These are phyloP conservation scores for Neogobius melanostomus DNA, from an alignment of 2,113 vertebrate genomes.

Conservation along the genomic window DNA sequence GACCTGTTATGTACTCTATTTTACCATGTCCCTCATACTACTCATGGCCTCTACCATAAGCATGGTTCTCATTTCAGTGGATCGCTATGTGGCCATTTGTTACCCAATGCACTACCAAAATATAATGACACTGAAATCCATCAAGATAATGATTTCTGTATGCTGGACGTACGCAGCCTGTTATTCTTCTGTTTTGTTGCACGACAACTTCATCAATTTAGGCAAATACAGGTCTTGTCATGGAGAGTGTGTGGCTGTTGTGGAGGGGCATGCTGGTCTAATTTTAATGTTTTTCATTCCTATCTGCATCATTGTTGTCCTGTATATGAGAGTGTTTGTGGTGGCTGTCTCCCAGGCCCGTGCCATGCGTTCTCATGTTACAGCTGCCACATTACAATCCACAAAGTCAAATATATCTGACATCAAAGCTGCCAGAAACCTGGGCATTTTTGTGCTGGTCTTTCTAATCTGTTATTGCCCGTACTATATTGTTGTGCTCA, in stretches of 20 bases:
- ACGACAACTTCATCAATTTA: not conserved
- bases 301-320: not conserved
- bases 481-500: too few relatives aligned
- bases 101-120: not conserved
- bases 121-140: not conserved
- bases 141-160: not conserved
- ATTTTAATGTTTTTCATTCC: not conserved
- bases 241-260: not conserved
- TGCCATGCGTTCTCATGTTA: not conserved
- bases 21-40: too few relatives aligned
- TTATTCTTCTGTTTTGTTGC: not conserved
- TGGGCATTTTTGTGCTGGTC: not conserved
- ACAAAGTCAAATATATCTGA: not conserved
- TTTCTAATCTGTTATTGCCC: not conserved
- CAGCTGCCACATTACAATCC: not conserved
- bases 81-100: not conserved
- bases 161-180: not conserved
- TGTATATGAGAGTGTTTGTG: not conserved
- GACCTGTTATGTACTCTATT: too few relatives aligned
- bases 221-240: slow-evolving; percentile 1
- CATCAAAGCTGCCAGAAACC: not conserved
- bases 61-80: slow-evolving; percentile 30
- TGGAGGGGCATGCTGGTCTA: not conserved
- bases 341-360: not conserved
- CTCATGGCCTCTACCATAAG: too few relatives aligned